A percentile compares a stretch with the other conserved stretches of the same genome.
These are phyloP conservation scores for Dunckerocampus dactyliophorus DNA, from an alignment of 2,113 vertebrate species.

Conservation along the genomic window DNA sequence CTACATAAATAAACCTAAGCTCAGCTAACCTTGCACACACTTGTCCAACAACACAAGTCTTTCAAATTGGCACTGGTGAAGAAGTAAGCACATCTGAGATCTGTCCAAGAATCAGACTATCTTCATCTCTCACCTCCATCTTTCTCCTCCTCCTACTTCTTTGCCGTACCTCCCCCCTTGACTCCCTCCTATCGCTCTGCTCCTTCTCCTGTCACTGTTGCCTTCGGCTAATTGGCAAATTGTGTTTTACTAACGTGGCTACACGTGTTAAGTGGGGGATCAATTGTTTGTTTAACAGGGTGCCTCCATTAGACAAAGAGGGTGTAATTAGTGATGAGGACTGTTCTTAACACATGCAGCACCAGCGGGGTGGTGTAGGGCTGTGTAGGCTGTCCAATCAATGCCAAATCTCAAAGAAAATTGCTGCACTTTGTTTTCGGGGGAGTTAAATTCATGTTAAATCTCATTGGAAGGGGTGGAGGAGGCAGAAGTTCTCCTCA, in stretches of 20 bases:
- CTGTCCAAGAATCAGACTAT: conserved; percentile 45
- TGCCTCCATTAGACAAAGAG: conserved; percentile 78
- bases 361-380: conserved; percentile 36
- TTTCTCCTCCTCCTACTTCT: conserved; percentile 28
- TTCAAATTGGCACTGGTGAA: conserved; percentile 72
- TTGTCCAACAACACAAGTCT: conserved; percentile 53
- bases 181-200: conserved; percentile 43
- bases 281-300: conserved; percentile 81
- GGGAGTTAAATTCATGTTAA: conserved; percentile 71
- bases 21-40: conserved; percentile 16
- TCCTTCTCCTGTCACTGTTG: conserved; percentile 62
- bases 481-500: conserved; percentile 62
- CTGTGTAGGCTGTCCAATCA: conserved; percentile 63
- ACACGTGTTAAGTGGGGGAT: conserved; percentile 77
- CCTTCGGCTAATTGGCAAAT: conserved; percentile 89
- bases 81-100: background rate
- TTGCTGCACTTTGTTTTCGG: conserved; percentile 63
- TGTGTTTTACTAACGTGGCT: conserved; percentile 80
- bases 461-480: conserved; percentile 53
- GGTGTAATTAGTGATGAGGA: conserved; percentile 79
- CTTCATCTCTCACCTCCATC: conserved; percentile 27
- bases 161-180: conserved; percentile 70
- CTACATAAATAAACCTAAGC: conserved; percentile 43
- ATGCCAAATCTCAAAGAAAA: conserved; percentile 71
- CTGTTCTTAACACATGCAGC: conserved; percentile 66